phyloP scores from a whole-genome alignment of 2,797 vertebrate species.

The Sphenodon punctatus region DNA sequence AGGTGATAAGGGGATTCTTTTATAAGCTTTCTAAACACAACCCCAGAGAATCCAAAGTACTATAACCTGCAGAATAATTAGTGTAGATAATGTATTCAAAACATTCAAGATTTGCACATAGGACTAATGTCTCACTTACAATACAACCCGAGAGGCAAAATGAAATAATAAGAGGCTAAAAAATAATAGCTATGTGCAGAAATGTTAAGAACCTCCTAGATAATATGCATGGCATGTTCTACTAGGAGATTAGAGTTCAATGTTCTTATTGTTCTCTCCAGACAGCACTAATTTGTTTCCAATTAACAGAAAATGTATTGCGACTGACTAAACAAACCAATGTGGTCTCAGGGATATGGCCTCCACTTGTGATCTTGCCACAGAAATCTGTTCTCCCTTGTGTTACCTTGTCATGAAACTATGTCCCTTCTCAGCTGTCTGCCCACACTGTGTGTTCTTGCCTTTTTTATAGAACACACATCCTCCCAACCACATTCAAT shows the following conservation, averaged over 20 bases:
- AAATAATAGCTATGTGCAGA: slow-evolving; percentile 36
- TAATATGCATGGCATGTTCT: slow-evolving; percentile 29
- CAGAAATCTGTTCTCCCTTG: slow-evolving; percentile 29
- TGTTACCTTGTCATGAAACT: slow-evolving; percentile 8
- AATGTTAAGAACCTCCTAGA: slow-evolving; percentile 42
- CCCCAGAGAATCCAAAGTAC: slow-evolving; percentile 15
- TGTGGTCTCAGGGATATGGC: slow-evolving; percentile 49
- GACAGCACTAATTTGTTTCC: slow-evolving; percentile 75
- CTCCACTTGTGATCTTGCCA: slow-evolving; percentile 33
- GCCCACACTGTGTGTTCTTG: rapidly evolving
- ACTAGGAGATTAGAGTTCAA: slow-evolving; percentile 50
- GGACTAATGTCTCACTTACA: slow-evolving; percentile 63
- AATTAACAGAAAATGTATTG: slow-evolving; percentile 71
- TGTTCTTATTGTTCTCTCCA: slow-evolving; percentile 66
- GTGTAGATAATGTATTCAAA: slow-evolving; percentile 68
- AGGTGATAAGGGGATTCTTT: slow-evolving; percentile 42
- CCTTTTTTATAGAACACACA: not conserved
- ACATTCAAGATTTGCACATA: slow-evolving; percentile 71
- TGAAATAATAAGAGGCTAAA: slow-evolving; percentile 65
- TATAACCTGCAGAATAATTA: slow-evolving; percentile 69
- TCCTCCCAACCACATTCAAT: slow-evolving; percentile 5
- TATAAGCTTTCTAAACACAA: slow-evolving; percentile 46
- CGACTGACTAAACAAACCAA: slow-evolving; percentile 57
- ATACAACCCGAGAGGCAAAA: slow-evolving; percentile 62
- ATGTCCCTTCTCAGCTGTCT: not conserved